Percentiles rank a stretch among this genome's conserved stretches.
These are phyloP conservation scores for Okapia johnstoni DNA, from an alignment of 2,113 vertebrate species.

Conservation along the genomic window DNA sequence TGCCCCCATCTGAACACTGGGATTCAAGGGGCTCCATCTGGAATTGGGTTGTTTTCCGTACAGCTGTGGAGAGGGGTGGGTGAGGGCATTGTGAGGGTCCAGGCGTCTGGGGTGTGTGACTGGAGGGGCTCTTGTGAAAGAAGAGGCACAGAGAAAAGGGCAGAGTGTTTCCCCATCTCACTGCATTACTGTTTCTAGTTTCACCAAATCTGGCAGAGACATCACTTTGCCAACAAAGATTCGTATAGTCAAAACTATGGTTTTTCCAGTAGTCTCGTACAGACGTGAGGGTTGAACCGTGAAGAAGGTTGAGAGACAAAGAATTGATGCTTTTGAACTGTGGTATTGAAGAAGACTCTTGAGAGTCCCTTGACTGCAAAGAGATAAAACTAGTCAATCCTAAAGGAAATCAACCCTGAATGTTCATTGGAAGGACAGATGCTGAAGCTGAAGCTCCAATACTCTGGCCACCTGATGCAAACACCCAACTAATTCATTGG, in stretches of 20 bases:
- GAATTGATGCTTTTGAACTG: not conserved
- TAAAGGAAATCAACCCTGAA: not conserved
- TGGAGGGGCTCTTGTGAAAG: not conserved
- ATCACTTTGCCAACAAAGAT: not conserved
- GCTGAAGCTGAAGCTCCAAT: not conserved
- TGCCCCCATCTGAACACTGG: not conserved
- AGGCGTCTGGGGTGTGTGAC: not conserved
- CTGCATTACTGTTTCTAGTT: not conserved
- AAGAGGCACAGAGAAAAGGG: not conserved
- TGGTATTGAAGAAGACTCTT: not conserved
- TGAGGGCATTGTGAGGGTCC: fast-evolving
- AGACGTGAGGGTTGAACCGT: not conserved
- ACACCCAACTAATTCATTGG: not conserved
- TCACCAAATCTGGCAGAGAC: not conserved
- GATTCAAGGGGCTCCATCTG: not conserved
- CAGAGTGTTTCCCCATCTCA: not conserved
- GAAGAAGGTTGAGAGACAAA: not conserved
- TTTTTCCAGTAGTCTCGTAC: not conserved
- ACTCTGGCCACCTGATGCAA: not conserved
- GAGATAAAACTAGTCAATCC: not conserved
- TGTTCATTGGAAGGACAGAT: not conserved
- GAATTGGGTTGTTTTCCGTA: not conserved
- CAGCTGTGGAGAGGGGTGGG: not conserved
- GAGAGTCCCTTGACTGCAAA: not conserved
- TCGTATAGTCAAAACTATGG: not conserved